Conservation (phyloP, 2,797 vertebrate species). For the Sebastes trivittatus region DNA sequence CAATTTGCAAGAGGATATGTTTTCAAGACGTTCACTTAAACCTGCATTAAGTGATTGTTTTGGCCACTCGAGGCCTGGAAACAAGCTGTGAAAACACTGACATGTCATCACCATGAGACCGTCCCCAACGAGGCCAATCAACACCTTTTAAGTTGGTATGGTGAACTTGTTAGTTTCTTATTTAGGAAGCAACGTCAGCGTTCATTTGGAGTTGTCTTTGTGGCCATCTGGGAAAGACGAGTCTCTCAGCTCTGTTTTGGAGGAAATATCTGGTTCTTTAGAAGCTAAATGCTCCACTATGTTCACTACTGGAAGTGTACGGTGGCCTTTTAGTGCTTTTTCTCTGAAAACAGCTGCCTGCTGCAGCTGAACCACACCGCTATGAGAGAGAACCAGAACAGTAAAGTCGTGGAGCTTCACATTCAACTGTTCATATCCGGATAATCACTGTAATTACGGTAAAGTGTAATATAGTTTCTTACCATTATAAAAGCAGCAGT, state of each 20-base stretch:
- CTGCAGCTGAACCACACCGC: background rate
- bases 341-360: background rate
- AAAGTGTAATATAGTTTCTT: slow-evolving; percentile 29
- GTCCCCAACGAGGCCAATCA: background rate
- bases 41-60: background rate
- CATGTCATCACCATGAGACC: background rate
- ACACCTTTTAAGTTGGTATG: background rate
- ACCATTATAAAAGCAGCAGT: slow-evolving; percentile 41
- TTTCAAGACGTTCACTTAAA: background rate
- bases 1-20: background rate
- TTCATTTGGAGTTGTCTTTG: no score
- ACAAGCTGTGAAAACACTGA: background rate
- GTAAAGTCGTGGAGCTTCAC: background rate
- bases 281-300: background rate
- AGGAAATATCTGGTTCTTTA: background rate
- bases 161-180: background rate
- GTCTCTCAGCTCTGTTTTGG: background rate
- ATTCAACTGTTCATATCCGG: background rate
- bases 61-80: background rate
- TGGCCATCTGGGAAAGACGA: background rate
- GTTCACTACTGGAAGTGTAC: background rate
- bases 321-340: background rate
- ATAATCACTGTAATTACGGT: background rate
- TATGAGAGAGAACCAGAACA: background rate
- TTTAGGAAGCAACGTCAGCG: background rate